Conservation (phyloP, 2,797 vertebrate species). For the Darevskia mixta region DNA sequence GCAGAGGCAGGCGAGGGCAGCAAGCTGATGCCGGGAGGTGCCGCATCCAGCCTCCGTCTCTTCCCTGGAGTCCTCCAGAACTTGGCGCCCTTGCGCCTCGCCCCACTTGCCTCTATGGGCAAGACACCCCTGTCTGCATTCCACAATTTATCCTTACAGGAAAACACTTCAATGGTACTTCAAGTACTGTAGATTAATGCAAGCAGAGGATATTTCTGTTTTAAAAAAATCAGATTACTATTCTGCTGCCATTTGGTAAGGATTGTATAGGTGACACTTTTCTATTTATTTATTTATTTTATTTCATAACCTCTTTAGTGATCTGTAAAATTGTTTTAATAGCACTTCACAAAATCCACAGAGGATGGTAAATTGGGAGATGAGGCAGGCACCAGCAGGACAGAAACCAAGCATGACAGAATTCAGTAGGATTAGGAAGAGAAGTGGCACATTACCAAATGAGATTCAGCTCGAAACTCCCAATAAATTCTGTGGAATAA, state of each 20-base stretch:
- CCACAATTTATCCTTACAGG: background rate
- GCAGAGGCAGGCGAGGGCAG: too few species aligned
- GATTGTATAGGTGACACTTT: constrained; percentile 3
- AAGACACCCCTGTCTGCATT: background rate
- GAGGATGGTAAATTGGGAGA: constrained; percentile 9
- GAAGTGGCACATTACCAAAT: background rate
- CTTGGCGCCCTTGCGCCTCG: too few species aligned
- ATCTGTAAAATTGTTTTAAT: constrained; percentile 27
- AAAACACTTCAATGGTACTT: background rate
- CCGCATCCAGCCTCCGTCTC: too few species aligned
- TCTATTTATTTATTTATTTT: background rate
- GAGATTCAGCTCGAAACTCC: background rate
- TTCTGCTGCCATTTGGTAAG: constrained; percentile 16
- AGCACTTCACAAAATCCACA: background rate
- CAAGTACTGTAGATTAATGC: background rate
- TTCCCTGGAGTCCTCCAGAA: too few species aligned
- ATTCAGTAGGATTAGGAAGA: constrained; percentile 18
- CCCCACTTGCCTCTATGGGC: too few species aligned
- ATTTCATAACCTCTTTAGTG: constrained; percentile 45
- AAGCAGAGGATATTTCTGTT: constrained; percentile 7
- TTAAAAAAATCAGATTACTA: constrained; percentile 7
- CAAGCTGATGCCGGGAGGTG: too few species aligned
- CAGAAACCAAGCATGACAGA: constrained; percentile 19
- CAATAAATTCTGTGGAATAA: background rate
- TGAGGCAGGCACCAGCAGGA: background rate